These are phyloP conservation scores for Potamarius usumacintae DNA, from an alignment of 2,113 vertebrate genomes.

Conservation along the genomic window DNA sequence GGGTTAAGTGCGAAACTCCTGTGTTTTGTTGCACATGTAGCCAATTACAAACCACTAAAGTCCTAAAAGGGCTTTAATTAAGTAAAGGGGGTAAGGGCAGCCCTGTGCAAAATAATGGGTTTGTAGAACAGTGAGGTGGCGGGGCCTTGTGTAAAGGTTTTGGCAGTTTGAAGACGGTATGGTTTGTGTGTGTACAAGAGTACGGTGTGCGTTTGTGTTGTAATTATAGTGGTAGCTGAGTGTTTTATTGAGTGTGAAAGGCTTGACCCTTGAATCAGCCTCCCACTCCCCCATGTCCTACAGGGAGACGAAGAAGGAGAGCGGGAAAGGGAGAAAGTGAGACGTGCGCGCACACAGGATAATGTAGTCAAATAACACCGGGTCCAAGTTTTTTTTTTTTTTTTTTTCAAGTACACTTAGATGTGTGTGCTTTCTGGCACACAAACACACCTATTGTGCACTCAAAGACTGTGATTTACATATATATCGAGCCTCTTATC, in stretches of 20 bases:
- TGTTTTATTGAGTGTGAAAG: conserved; percentile 76
- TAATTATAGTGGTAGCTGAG: conserved; percentile 69
- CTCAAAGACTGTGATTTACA: not conserved
- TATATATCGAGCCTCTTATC: not conserved
- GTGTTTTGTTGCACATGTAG: not conserved
- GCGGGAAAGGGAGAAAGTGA: not conserved
- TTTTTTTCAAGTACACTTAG: not conserved
- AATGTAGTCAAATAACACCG: conserved; percentile 45
- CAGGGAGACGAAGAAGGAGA: conserved; percentile 45
- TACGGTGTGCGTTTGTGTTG: conserved; percentile 48
- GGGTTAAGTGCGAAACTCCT: not conserved
- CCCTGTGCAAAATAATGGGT: conserved; percentile 42
- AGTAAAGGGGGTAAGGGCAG: conserved; percentile 41
- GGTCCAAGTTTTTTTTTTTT: no score
- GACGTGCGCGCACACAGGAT: not conserved
- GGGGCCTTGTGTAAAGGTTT: conserved; percentile 34
- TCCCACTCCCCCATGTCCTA: conserved; percentile 56
- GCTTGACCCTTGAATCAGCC: conserved; percentile 64
- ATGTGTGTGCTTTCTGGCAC: conserved; percentile 32
- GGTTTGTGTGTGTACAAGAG: conserved; percentile 38
- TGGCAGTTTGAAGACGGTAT: conserved; percentile 27
- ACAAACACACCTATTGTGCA: conserved; percentile 16
- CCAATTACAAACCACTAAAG: conserved; percentile 14
- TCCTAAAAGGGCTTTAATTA: not conserved
- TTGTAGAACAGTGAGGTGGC: conserved; percentile 31